Evolutionary conservation across 2,113 vertebrate species (phyloP).

Genomic region (Pungitius pungitius): DNA sequence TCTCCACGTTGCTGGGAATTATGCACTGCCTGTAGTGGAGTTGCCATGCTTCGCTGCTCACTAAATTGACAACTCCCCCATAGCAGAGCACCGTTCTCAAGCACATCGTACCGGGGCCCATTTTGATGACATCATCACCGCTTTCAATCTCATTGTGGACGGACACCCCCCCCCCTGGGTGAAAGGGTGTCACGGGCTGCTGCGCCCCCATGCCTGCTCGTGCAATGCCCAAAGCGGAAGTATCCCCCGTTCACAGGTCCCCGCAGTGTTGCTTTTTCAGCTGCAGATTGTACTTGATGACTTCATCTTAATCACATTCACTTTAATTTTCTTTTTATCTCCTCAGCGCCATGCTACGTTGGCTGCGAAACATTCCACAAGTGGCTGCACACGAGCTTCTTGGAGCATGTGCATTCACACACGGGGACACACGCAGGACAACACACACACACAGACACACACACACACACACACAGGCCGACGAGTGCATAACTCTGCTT

Average conservation of each 20-base stretch:
- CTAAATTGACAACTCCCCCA: conserved; percentile 69
- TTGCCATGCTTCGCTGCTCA: conserved; percentile 66
- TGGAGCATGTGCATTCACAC: conserved; percentile 11
- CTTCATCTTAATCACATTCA: conserved; percentile 80
- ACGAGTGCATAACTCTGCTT: conserved; percentile 11
- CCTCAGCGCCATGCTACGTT: conserved; percentile 36
- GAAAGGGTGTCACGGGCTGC: conserved; percentile 66
- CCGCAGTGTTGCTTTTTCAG: conserved; percentile 65
- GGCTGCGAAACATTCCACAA: conserved; percentile 58
- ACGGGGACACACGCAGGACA: not conserved
- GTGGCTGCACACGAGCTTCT: conserved; percentile 48
- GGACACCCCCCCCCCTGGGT: conserved; percentile 48
- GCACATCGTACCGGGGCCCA: conserved; percentile 59
- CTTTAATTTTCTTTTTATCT: conserved; percentile 76
- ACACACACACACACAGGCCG: not conserved
- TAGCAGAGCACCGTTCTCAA: conserved; percentile 54
- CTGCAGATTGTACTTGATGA: conserved; percentile 72
- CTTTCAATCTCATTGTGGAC: conserved; percentile 71
- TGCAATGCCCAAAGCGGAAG: conserved; percentile 47
- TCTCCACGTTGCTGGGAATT: conserved; percentile 45
- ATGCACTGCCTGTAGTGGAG: conserved; percentile 70
- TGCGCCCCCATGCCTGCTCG: conserved; percentile 70
- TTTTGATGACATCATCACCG: conserved; percentile 81
- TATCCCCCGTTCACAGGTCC: conserved; percentile 48
- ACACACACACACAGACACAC: not conserved